Percentiles rank a stretch among this genome's conserved stretches.
Evolutionary conservation across 2,113 vertebrate species (phyloP).

Genomic region (Microcebus griseorufus): DNA sequence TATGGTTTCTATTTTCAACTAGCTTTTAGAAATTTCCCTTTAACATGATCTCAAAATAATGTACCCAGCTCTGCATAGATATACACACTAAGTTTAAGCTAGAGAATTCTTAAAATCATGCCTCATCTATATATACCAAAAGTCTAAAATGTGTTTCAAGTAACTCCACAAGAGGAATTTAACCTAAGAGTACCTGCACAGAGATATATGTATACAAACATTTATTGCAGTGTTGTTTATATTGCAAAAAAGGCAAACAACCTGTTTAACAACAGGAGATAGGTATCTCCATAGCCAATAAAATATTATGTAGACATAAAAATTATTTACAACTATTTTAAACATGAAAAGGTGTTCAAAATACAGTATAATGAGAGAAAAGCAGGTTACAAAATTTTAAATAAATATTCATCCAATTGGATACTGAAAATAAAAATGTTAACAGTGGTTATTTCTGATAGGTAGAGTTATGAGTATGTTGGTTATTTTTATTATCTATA

Average conservation of each 20-base stretch:
- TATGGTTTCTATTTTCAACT: conserved; percentile 28
- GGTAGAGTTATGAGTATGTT: not conserved
- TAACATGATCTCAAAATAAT: not conserved
- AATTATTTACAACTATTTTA: conserved; percentile 16
- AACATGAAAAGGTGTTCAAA: not conserved
- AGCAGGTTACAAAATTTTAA: conserved; percentile 29
- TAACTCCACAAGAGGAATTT: not conserved
- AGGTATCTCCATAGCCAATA: not conserved
- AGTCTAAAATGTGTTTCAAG: not conserved
- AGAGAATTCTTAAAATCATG: conserved; percentile 41
- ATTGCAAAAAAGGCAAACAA: not conserved
- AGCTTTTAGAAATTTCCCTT: conserved; percentile 22
- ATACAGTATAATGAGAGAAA: not conserved
- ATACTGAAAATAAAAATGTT: conserved; percentile 22
- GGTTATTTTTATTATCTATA: conserved; percentile 1
- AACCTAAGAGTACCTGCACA: not conserved
- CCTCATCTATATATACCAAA: not conserved
- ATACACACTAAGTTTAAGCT: not conserved
- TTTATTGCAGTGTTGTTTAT: not conserved
- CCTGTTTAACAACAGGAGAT: not conserved
- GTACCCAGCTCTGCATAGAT: not conserved
- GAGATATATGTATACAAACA: not conserved
- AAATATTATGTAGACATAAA: conserved; percentile 25
- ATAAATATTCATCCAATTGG: not conserved
- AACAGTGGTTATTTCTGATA: not conserved